phyloP scores from a whole-genome alignment of 1,140 invertebrate genomes.

The Mycetomoellerius zeteki region DNA sequence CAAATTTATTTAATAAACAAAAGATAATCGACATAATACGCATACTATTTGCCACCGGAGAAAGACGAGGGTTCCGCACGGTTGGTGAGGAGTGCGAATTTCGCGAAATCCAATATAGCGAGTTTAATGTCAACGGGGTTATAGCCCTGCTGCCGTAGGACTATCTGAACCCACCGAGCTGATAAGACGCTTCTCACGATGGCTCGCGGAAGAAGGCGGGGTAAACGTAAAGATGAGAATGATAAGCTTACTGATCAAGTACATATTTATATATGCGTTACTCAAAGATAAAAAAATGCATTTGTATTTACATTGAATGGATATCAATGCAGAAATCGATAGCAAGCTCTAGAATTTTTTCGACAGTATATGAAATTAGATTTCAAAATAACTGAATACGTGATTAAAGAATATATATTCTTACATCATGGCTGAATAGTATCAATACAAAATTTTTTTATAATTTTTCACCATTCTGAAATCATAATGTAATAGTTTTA shows the following conservation, averaged over 20 bases:
- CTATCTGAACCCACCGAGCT: slow-evolving; percentile 77
- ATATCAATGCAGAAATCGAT: slow-evolving; percentile 34
- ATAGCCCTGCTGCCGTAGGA: slow-evolving; percentile 78
- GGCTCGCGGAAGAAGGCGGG: slow-evolving; percentile 26
- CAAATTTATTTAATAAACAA: slow-evolving; percentile 30
- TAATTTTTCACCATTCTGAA: not conserved
- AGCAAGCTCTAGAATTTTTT: not conserved
- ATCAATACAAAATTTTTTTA: not conserved
- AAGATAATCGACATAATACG: slow-evolving; percentile 25
- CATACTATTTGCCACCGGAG: slow-evolving; percentile 41
- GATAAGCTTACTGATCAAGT: slow-evolving; percentile 35
- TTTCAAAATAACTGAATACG: not conserved
- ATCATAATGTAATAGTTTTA: not conserved
- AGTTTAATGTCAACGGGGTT: slow-evolving; percentile 78
- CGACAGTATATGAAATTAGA: not conserved
- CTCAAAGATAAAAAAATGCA: not conserved
- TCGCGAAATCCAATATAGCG: slow-evolving; percentile 81
- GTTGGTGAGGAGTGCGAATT: slow-evolving; percentile 71
- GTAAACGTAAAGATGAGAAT: slow-evolving; percentile 47
- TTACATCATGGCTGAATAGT: not conserved
- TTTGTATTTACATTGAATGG: not conserved
- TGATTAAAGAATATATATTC: too few relatives aligned
- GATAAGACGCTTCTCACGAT: slow-evolving; percentile 82
- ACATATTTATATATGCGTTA: slow-evolving; percentile 16
- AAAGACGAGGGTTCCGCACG: slow-evolving; percentile 41